Percentiles rank a stretch among this genome's conserved stretches.
phyloP scores from a whole-genome alignment of 2,888 invertebrate species.

The Macrophya alboannulata region DNA sequence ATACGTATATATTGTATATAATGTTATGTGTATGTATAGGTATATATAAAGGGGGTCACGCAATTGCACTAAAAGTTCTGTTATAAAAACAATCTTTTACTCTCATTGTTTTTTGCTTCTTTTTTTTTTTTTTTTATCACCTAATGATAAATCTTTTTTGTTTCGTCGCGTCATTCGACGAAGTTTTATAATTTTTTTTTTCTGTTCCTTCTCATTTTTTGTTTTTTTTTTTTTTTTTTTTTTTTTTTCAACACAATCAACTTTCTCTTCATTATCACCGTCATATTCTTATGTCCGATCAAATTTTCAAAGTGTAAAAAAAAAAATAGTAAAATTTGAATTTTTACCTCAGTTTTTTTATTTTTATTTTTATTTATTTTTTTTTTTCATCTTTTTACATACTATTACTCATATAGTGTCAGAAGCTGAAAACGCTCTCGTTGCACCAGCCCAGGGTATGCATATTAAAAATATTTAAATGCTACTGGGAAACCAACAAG shows the following conservation, averaged over 20 bases:
- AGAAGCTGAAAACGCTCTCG: background rate
- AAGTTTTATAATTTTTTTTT: background rate
- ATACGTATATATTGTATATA: background rate
- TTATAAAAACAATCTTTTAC: background rate
- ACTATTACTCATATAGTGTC: no score
- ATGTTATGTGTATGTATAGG: no score
- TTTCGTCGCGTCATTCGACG: background rate
- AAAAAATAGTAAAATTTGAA: background rate
- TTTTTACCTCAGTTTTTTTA: background rate
- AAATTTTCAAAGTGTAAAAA: background rate
- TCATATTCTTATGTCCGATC: no score
- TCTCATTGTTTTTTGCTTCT: background rate
- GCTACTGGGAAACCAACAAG: background rate
- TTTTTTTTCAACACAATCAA: background rate
- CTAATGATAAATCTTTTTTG: no score
- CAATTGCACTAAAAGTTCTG: background rate
- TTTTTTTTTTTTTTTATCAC: background rate
- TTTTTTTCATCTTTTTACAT: no score
- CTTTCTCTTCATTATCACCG: background rate
- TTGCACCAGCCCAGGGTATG: background rate
- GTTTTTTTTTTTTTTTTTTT: background rate
- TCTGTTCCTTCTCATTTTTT: no score
- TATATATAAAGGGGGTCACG: background rate
- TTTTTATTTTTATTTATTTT: no score
- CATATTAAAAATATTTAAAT: constrained; percentile 11